phyloP scores from a whole-genome alignment of 2,113 vertebrate genomes.

The Cynopterus brachyotis region DNA sequence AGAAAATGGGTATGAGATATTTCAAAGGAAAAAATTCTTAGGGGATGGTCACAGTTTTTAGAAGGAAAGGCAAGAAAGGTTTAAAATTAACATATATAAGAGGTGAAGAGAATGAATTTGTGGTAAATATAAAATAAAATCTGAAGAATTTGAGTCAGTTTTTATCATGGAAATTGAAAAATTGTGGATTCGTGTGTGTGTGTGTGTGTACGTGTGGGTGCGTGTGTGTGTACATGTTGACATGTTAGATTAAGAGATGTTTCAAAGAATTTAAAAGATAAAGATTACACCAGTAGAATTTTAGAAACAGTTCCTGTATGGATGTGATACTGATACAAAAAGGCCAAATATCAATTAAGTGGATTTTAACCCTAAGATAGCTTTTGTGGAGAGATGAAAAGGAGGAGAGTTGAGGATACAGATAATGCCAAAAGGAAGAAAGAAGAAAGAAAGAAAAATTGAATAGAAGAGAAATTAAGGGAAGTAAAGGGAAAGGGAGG shows the following conservation, averaged over 20 bases:
- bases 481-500: neutral
- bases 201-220: no score
- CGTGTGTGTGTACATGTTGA: neutral
- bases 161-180: neutral
- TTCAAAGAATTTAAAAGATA: neutral
- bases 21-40: neutral
- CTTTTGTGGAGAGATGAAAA: neutral
- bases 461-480: neutral
- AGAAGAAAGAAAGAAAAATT: neutral
- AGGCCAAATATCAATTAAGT: neutral
- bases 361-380: neutral
- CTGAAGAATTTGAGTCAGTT: neutral
- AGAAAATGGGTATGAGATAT: neutral
- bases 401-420: fast-evolving
- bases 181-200: neutral
- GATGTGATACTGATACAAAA: neutral
- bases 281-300: neutral
- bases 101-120: neutral
- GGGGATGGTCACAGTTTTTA: neutral
- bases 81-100: neutral
- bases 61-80: neutral
- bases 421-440: neutral
- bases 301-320: neutral
- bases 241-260: neutral
- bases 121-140: neutral